phyloP scores from a whole-genome alignment of 2,888 invertebrate species.

The Drosophila neoperkinsi region DNA sequence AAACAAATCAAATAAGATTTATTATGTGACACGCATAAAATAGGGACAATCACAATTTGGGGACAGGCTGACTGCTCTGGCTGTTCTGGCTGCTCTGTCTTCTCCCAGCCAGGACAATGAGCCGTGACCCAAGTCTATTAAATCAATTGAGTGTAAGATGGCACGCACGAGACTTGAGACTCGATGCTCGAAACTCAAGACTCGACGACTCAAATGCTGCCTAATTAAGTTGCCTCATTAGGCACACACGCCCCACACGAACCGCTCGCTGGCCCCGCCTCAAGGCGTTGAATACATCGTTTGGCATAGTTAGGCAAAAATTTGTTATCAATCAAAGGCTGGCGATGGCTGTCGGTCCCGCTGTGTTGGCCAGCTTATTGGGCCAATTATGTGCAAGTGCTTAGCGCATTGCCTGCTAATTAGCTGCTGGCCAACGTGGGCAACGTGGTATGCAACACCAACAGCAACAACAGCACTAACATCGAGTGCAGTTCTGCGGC shows the following conservation, averaged over 20 bases:
- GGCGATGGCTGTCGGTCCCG: constrained; percentile 11
- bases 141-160: constrained; percentile 80
- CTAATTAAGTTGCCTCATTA: constrained; percentile 78
- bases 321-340: constrained; percentile 66
- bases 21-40: constrained; percentile 80
- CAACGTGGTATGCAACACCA: constrained; percentile 44
- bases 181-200: constrained; percentile 7
- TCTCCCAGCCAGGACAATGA: constrained; percentile 40
- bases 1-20: constrained; percentile 81
- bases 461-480: constrained; percentile 33
- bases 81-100: neutral
- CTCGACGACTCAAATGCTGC: constrained; percentile 44
- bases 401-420: constrained; percentile 75
- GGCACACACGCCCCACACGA: constrained; percentile 37
- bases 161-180: constrained; percentile 58
- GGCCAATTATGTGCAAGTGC: constrained; percentile 75
- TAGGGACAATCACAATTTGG: constrained; percentile 47
- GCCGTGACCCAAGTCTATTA: constrained; percentile 69
- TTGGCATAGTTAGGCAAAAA: constrained; percentile 31
- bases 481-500: constrained; percentile 60
- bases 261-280: neutral
- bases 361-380: constrained; percentile 55
- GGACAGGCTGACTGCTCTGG: neutral
- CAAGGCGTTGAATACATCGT: constrained; percentile 24
- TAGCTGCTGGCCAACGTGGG: constrained; percentile 56